Evolutionary conservation across 1,140 invertebrate species (phyloP).

Genomic region (Kradibia gibbosae): DNA sequence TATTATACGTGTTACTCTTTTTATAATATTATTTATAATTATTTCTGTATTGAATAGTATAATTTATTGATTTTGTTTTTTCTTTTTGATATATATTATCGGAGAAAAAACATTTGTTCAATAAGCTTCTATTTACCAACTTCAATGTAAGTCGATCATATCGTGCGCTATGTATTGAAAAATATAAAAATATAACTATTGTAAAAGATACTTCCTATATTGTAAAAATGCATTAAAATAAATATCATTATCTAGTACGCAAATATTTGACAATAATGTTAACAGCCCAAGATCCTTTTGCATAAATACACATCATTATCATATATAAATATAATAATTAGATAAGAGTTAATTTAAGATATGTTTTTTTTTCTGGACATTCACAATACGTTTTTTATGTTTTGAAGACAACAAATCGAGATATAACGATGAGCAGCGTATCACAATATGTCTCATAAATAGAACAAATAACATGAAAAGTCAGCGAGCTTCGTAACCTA

Average conservation of each 20-base stretch:
- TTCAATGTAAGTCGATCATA: background rate
- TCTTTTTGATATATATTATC: background rate
- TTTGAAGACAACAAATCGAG: background rate
- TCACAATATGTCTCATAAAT: background rate
- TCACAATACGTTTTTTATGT: background rate
- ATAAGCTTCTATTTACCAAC: background rate
- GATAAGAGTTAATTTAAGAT: background rate
- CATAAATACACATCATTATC: background rate
- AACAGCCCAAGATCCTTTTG: background rate
- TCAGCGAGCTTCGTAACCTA: too few relatives aligned
- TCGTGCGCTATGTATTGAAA: background rate
- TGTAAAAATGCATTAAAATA: background rate
- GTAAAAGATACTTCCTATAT: background rate
- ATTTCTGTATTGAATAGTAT: background rate
- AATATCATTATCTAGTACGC: background rate
- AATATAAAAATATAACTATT: background rate
- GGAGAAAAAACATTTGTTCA: background rate
- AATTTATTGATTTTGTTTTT: background rate
- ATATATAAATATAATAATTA: background rate
- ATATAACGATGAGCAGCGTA: background rate
- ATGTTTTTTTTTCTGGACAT: background rate
- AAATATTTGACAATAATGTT: background rate
- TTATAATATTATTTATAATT: too few relatives aligned
- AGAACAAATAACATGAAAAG: background rate
- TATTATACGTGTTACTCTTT: too few relatives aligned